A percentile compares a stretch with the other conserved stretches of the same genome.
Evolutionary conservation across 2,888 invertebrate species (phyloP).

Genomic region (Oscheius sp.): DNA sequence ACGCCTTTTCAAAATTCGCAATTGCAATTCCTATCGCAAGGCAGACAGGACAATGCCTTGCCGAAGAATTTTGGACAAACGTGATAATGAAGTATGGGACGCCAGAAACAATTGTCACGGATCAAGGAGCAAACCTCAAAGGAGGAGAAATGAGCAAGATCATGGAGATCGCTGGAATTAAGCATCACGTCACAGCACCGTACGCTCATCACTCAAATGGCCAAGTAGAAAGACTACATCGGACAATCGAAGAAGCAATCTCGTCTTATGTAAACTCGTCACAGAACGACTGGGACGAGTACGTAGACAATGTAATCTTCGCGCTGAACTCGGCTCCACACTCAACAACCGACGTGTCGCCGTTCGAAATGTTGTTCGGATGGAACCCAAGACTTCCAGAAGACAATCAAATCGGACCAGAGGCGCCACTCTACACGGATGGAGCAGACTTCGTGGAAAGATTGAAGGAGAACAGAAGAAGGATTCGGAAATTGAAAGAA

Average conservation of each 20-base stretch:
- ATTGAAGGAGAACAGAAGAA: neutral
- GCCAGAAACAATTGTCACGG: conserved; percentile 20
- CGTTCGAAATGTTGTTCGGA: conserved; percentile 17
- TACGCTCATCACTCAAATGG: conserved; percentile 26
- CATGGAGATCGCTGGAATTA: neutral
- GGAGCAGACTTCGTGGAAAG: neutral
- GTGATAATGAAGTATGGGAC: conserved; percentile 16
- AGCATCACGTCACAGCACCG: conserved; percentile 7
- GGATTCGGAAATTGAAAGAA: neutral
- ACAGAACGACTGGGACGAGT: conserved; percentile 19
- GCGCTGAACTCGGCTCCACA: conserved; percentile 15
- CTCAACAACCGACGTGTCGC: neutral
- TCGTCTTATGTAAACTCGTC: neutral
- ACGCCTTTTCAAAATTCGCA: conserved; percentile 30
- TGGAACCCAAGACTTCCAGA: conserved; percentile 4
- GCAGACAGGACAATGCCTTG: neutral
- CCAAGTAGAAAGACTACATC: conserved; percentile 24
- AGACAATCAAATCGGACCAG: neutral
- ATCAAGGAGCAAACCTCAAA: neutral
- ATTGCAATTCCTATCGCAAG: conserved; percentile 25
- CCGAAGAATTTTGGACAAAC: conserved; percentile 1
- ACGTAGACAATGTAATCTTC: conserved; percentile 11
- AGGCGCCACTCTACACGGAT: neutral
- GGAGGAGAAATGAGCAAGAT: neutral
- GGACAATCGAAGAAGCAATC: conserved; percentile 20